phyloP scores from a whole-genome alignment of 2,797 vertebrate species.

The Zenarchopterus dispar region DNA sequence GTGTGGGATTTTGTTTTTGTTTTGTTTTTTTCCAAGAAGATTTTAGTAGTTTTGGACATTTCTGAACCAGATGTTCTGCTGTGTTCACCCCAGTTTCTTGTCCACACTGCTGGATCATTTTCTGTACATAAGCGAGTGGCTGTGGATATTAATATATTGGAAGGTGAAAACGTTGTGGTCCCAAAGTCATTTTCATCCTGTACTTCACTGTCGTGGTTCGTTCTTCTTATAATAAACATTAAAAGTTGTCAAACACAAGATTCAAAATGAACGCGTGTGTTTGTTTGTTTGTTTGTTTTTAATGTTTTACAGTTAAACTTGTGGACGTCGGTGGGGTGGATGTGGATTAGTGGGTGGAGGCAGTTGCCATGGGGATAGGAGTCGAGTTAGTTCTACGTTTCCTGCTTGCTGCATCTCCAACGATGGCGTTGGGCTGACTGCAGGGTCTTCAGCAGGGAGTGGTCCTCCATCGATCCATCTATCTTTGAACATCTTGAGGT shows the following conservation, averaged over 20 bases:
- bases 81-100: conserved; percentile 3
- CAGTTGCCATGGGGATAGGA: no score
- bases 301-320: no score
- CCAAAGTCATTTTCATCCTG: conserved; percentile 41
- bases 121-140: conserved; percentile 76
- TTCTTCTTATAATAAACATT: conserved; percentile 52
- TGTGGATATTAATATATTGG: conserved; percentile 84
- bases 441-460: no score
- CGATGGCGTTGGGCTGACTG: no score
- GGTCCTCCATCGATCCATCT: no score
- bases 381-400: no score
- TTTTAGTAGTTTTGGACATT: conserved; percentile 20
- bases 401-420: no score
- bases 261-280: neutral
- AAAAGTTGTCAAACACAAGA: conserved; percentile 1
- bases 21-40: neutral
- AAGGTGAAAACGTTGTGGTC: conserved; percentile 48
- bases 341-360: no score
- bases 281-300: no score
- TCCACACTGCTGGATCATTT: conserved; percentile 22
- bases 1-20: neutral
- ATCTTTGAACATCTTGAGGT: no score
- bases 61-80: conserved; percentile 15
- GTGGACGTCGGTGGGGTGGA: neutral
- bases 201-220: conserved; percentile 27